phyloP scores from a whole-genome alignment of 2,797 vertebrate species.

The Choloepus didactylus region DNA sequence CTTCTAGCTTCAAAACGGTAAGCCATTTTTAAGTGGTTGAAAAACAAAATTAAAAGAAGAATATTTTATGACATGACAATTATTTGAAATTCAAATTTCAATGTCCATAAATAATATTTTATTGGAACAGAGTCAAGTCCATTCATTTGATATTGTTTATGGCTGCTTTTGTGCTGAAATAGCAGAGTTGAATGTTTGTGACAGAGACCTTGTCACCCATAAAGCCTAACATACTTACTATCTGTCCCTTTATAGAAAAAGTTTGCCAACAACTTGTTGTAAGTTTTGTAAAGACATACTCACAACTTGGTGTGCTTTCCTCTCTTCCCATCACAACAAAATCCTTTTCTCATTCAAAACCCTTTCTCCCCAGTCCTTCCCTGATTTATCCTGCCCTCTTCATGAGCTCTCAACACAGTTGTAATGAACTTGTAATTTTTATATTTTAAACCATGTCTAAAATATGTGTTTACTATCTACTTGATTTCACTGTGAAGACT shows the following conservation, averaged over 20 bases:
- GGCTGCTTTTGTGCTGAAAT: not conserved
- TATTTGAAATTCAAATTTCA: slow-evolving; percentile 21
- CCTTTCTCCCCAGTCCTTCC: not conserved
- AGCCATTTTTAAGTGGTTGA: not conserved
- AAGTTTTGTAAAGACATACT: not conserved
- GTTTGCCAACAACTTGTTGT: not conserved
- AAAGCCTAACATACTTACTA: slow-evolving; percentile 23
- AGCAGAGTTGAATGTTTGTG: not conserved
- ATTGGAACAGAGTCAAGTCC: not conserved
- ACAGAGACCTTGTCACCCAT: not conserved
- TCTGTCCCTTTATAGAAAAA: not conserved
- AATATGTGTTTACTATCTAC: not conserved
- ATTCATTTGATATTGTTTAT: not conserved
- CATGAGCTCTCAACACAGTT: not conserved
- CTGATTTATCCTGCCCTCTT: not conserved
- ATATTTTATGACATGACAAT: slow-evolving; percentile 16
- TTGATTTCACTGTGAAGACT: slow-evolving; percentile 12
- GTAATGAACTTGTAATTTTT: slow-evolving; percentile 24
- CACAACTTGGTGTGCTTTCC: not conserved
- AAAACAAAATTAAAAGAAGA: slow-evolving; percentile 4
- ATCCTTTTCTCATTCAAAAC: slow-evolving; percentile 22
- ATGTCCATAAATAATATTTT: slow-evolving; percentile 34
- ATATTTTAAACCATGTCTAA: not conserved
- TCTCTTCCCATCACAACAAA: not conserved
- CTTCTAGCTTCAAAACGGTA: too few species aligned